These are phyloP conservation scores for Phengaris arion DNA, from an alignment of 2,888 invertebrate species.

Conservation along the genomic window DNA sequence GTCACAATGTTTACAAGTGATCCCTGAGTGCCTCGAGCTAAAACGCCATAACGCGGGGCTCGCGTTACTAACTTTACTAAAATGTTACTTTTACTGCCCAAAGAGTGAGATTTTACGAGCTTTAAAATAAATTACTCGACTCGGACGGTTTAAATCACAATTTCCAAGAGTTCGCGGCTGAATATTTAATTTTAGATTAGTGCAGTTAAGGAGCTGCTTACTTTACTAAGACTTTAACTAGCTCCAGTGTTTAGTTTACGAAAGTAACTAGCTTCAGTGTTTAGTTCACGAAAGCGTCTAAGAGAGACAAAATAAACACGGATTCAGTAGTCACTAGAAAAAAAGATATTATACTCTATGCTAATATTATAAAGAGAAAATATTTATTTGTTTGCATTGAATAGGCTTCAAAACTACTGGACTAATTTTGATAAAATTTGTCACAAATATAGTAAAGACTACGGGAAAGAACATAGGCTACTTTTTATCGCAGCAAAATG, in stretches of 20 bases:
- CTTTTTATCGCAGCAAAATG: too few relatives aligned
- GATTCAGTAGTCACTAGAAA: background rate
- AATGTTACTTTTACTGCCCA: slow-evolving; percentile 75
- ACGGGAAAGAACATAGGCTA: too few relatives aligned
- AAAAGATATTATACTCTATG: background rate
- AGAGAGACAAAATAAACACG: slow-evolving; percentile 3
- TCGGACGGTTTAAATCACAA: slow-evolving; percentile 60
- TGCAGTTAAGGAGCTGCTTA: slow-evolving; percentile 50
- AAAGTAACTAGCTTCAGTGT: slow-evolving; percentile 46
- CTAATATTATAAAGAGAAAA: too few relatives aligned
- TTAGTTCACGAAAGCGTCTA: background rate
- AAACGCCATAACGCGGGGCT: slow-evolving; percentile 52
- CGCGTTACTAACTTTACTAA: slow-evolving; percentile 64
- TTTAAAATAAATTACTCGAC: slow-evolving; percentile 72
- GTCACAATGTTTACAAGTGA: slow-evolving; percentile 68
- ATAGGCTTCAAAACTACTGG: too few relatives aligned
- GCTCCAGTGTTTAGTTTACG: slow-evolving; percentile 41
- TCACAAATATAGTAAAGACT: too few relatives aligned
- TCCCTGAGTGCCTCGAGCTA: slow-evolving; percentile 54
- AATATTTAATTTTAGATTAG: slow-evolving; percentile 65
- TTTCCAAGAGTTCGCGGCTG: slow-evolving; percentile 60
- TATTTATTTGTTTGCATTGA: too few relatives aligned
- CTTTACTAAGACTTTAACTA: slow-evolving; percentile 48
- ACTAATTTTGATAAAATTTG: too few relatives aligned
- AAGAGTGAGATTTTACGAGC: slow-evolving; percentile 77